Evolutionary conservation across 2,888 invertebrate species (phyloP).

Genomic region (Hybos culiciformis): DNA sequence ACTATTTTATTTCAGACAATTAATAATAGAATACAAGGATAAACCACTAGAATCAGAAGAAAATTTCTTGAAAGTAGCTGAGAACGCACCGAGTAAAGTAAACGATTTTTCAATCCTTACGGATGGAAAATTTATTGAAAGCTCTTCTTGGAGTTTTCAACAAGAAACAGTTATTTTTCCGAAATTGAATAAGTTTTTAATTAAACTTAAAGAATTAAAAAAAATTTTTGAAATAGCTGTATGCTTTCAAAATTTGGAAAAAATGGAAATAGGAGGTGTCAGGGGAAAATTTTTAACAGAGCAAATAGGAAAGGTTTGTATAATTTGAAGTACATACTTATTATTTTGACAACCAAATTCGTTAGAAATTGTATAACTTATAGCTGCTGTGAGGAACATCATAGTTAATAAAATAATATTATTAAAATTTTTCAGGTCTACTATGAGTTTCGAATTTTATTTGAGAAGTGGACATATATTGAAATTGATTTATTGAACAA

Average conservation of each 20-base stretch:
- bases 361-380: background rate
- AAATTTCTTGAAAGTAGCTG: conserved; percentile 3
- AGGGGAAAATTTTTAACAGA: conserved; percentile 29
- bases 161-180: conserved; percentile 57
- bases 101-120: no score
- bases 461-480: conserved; percentile 29
- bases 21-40: conserved; percentile 25
- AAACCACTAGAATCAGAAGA: conserved; percentile 8
- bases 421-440: conserved; percentile 20
- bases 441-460: conserved; percentile 26
- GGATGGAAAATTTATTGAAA: no score
- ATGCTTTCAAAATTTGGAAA: conserved; percentile 78
- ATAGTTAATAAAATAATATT: background rate
- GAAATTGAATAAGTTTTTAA: conserved; percentile 48
- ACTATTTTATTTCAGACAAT: conserved; percentile 19
- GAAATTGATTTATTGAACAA: conserved; percentile 24
- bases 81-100: no score
- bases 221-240: conserved; percentile 60
- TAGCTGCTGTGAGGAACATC: background rate
- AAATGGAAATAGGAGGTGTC: conserved; percentile 56
- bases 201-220: conserved; percentile 51
- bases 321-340: no score
- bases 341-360: no score
- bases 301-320: conserved; percentile 23
- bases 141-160: conserved; percentile 53